phyloP scores from a whole-genome alignment of 2,113 vertebrate species.

The Copsychus sechellarum region DNA sequence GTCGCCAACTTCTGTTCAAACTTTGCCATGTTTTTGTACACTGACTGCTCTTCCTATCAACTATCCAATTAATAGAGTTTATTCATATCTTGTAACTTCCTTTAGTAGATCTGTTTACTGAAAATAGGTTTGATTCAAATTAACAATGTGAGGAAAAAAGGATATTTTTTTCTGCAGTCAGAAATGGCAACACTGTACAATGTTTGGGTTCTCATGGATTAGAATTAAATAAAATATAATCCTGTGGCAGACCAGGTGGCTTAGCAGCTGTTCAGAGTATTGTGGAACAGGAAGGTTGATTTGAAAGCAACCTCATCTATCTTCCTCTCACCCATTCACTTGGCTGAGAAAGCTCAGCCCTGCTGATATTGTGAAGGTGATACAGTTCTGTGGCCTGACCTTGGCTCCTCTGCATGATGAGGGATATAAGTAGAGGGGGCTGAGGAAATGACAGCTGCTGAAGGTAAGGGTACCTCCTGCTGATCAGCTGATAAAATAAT shows the following conservation, averaged over 20 bases:
- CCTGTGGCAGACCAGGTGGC: conserved; percentile 26
- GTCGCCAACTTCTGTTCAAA: background rate
- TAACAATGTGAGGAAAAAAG: background rate
- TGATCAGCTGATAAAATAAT: conserved; percentile 3
- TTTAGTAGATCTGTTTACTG: background rate
- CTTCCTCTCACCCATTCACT: conserved; percentile 18
- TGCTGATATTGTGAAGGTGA: conserved; percentile 15
- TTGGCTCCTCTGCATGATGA: background rate
- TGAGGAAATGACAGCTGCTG: background rate
- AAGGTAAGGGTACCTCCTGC: background rate
- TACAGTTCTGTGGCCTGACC: background rate
- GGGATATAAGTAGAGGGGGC: background rate
- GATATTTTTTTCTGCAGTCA: background rate
- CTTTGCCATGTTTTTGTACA: background rate
- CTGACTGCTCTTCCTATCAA: background rate
- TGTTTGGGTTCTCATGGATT: background rate
- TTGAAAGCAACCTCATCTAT: conserved; percentile 31
- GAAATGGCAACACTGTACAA: background rate
- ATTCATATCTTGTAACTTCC: background rate
- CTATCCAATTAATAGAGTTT: background rate
- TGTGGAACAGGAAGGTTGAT: background rate
- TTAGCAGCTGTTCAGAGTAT: conserved; percentile 39
- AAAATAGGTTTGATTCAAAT: background rate
- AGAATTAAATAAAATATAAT: conserved; percentile 14
- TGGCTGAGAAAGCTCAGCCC: background rate